Base-by-base conservation (phyloP, 1,140 invertebrate species). In the Formica exsecta region DNA sequence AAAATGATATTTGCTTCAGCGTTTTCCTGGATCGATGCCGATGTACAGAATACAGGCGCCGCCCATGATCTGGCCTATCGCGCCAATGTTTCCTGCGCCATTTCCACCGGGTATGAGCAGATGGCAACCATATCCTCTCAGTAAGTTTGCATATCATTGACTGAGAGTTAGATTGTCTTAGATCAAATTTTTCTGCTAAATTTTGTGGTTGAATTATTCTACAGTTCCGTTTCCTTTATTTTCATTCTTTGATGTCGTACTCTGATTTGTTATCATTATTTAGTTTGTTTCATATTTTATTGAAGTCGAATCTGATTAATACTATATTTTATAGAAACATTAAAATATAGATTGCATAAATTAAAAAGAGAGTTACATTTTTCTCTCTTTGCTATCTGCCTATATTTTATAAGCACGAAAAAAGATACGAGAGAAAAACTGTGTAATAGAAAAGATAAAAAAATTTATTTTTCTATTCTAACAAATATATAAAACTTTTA, bases 1-100 rank as follows among this genome's bases (percentile, higher is more conserved):
- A 73, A 71, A 73, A 5, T 8, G 5, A 73, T 54, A 19, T 73
- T 73, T 73, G 6, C 8, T 57, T 36, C 29, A 73, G 70, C 1
- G 2, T 22, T 54, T 54, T n/a, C 11, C 25, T n/a, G 3, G 48
- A 54, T 29, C 48, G 11, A 36, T 44, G 22, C 38, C 11, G 13
- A 70, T 48, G 7, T 22, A 16, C 32, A 64, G 32, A 64, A 64
- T 65, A 22, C 48, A 44, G 3, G 9, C 22, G 11, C 59, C 59
- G 4, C 11, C 70, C 0, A 36, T 73, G 19, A 19, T 73, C n/a
- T n/a, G 48, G 44, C 25, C 44, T 0, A 2, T 51, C 4, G 11
- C 29, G 4, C 19, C 44, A 11, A 8, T 8, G 7, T 32, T 32
- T 2, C 9, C 25, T 19, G 7, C 9, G 8, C 13, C 13, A 48